Conservation (phyloP, 2,888 invertebrate genomes). For the Tachina lurida region DNA sequence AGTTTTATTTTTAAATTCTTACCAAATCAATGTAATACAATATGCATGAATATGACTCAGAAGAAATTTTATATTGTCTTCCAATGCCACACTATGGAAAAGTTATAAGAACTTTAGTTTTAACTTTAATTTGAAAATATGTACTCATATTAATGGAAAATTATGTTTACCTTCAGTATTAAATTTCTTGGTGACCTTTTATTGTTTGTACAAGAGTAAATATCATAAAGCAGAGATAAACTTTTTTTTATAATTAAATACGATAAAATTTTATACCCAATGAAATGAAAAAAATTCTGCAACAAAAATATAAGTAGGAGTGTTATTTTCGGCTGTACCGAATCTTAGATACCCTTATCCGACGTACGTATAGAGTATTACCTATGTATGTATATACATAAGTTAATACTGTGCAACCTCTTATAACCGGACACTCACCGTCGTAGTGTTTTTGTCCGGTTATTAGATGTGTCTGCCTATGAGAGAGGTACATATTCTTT, state of each 20-base stretch:
- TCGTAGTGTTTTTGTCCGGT: too few relatives aligned
- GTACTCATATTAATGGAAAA: conserved; percentile 2
- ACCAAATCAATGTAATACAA: not conserved
- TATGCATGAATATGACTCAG: not conserved
- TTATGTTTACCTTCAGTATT: not conserved
- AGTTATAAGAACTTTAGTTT: not conserved
- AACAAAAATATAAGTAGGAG: not conserved
- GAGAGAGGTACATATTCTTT: too few relatives aligned
- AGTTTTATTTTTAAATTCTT: too few relatives aligned
- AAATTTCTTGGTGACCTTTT: not conserved
- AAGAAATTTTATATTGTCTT: conserved; percentile 8
- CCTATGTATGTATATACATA: too few relatives aligned
- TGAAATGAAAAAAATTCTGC: not conserved
- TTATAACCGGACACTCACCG: too few relatives aligned
- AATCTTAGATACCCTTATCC: not conserved
- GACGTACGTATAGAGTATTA: not conserved
- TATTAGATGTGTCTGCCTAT: too few relatives aligned
- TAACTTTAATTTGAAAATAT: not conserved
- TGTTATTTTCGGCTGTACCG: too few relatives aligned
- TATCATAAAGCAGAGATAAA: conserved; percentile 1
- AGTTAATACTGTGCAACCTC: too few relatives aligned
- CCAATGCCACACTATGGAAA: not conserved
- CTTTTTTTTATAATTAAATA: conserved; percentile 7
- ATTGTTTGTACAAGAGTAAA: conserved; percentile 33
- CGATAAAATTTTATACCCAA: conserved; percentile 13